phyloP scores from a whole-genome alignment of 2,113 vertebrate species.

The Astur gentilis region DNA sequence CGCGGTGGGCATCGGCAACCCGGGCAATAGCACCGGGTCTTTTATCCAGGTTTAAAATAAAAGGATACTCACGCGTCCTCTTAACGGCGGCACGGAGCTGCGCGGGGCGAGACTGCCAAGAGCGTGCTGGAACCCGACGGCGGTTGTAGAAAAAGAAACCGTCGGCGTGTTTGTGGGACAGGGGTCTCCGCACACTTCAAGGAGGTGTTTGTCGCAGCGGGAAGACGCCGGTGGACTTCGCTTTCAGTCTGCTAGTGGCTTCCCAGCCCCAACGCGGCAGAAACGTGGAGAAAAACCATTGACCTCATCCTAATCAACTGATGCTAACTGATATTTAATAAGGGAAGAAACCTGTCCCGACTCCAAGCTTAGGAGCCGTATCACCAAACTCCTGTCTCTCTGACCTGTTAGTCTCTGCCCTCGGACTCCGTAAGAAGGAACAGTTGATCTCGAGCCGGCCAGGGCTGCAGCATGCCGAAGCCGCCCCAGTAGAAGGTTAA shows the following conservation, averaged over 20 bases:
- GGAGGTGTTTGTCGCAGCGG: not conserved
- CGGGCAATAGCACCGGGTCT: fast-evolving
- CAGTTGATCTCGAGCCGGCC: not conserved
- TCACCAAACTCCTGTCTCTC: not conserved
- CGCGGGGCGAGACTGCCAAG: not conserved
- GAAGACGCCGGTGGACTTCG: fast-evolving
- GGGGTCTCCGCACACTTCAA: not conserved
- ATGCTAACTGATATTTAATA: not conserved
- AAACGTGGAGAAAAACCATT: not conserved
- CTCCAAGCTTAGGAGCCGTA: not conserved
- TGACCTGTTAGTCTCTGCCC: not conserved
- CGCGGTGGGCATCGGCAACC: not conserved
- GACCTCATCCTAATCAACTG: not conserved
- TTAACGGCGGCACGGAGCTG: not conserved
- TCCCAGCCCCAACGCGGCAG: not conserved
- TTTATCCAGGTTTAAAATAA: too few relatives aligned
- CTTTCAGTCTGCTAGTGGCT: too few relatives aligned
- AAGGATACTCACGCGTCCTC: not conserved
- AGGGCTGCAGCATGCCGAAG: not conserved
- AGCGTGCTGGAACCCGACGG: not conserved
- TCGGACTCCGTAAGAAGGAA: not conserved
- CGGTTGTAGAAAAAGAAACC: too few relatives aligned
- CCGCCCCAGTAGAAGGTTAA: not conserved
- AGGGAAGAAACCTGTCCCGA: not conserved
- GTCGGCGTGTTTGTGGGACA: too few relatives aligned